phyloP scores from a whole-genome alignment of 2,113 vertebrate species.

The Charina bottae region DNA sequence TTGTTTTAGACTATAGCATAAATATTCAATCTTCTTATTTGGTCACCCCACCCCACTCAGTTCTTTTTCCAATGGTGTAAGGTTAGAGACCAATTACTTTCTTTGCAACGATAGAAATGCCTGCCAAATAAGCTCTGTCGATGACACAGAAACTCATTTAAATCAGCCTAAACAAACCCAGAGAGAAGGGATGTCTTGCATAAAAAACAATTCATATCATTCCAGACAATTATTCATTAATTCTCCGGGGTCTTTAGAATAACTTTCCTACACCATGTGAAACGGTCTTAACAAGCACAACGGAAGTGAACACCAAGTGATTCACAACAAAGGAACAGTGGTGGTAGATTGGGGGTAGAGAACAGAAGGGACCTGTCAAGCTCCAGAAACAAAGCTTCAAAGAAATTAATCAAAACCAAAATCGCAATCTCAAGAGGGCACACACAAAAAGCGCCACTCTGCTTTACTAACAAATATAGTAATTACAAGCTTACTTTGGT shows the following conservation, averaged over 20 bases:
- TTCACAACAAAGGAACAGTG: slow-evolving; percentile 20
- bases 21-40: neutral
- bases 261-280: neutral
- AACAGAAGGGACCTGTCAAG: slow-evolving; percentile 3
- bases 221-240: slow-evolving; percentile 55
- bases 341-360: no score
- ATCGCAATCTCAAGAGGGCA: slow-evolving; percentile 24
- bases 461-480: slow-evolving; percentile 45
- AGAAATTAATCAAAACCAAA: slow-evolving; percentile 40
- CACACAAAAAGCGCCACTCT: slow-evolving; percentile 38
- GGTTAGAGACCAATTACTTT: slow-evolving; percentile 26
- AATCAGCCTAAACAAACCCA: slow-evolving; percentile 35
- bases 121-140: slow-evolving; percentile 12
- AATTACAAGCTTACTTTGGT: slow-evolving; percentile 38
- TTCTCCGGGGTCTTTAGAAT: slow-evolving; percentile 20
- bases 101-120: slow-evolving; percentile 34
- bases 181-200: slow-evolving; percentile 23
- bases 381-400: slow-evolving; percentile 38
- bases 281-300: slow-evolving; percentile 43
- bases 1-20: slow-evolving; percentile 9
- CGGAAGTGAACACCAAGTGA: slow-evolving; percentile 32
- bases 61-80: slow-evolving; percentile 30
- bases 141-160: slow-evolving; percentile 47
- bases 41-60: neutral
- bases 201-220: slow-evolving; percentile 28